Evolutionary conservation across 2,113 vertebrate genomes (phyloP), one percentile per base, ranked within the genome.

Genomic region (Oreotragus oreotragus): DNA sequence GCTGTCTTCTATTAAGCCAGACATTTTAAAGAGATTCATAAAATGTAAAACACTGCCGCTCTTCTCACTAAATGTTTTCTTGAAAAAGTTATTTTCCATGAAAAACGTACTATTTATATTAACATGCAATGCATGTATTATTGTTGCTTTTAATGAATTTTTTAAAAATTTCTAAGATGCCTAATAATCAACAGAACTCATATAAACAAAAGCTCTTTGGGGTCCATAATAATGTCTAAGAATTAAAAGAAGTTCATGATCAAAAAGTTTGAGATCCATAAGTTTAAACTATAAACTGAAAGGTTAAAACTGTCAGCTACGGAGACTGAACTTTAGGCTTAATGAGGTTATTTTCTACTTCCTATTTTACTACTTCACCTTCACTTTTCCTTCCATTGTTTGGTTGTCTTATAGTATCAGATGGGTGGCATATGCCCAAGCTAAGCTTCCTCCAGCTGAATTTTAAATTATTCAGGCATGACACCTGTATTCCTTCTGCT

Each of bases 1-100:
- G 95, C 95, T 97, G 95, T 88, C 90, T 97, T 90, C 81, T 91
- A 92, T 96, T 97, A 97, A 91, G 53, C 39, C 84, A 84, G 90
- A 81, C 89, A 93, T 93, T 94, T 80, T 93, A 89, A 93, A 97
- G 64, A 87, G 62, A 91, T 87, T 89, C 83, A 6, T 8, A 87
- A 97, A 90, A 93, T 84, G 6, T 55, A 66, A 84, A 97, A 95
- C 62, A 90, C 96, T 85, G 53, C 39, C 13, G 84, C 80, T 94
- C 53, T 80, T 96, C 47, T 91, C 64, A 81, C 45, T 84, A 96
- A 89, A 83, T 84, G 89, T 88, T 80, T 86, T 96, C 95, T 92
- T 84, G 13, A 94, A 96, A 64, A 81, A 95, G 43, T 49, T 96
- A 89, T 43, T 96, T 85, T 92, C 92, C 25, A 94, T 92, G 17